phyloP scores from a whole-genome alignment of 1,140 invertebrate genomes.

The Teleogryllus occipitalis region DNA sequence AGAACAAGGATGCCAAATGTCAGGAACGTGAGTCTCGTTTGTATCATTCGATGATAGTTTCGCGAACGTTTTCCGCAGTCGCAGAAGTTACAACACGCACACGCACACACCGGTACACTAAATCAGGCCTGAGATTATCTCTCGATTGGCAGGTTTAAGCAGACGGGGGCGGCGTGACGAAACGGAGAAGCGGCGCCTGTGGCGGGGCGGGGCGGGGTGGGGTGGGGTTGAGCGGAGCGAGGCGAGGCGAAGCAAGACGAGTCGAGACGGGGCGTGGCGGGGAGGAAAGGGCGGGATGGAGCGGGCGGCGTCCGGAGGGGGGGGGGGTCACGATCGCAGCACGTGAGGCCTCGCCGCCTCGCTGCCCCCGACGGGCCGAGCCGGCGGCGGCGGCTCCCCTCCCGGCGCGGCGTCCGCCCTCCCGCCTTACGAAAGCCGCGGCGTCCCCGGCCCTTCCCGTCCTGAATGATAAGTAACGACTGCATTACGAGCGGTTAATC shows the following conservation, averaged over 20 bases:
- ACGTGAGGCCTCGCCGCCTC: too few relatives aligned
- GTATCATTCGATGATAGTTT: not conserved
- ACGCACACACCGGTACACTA: not conserved
- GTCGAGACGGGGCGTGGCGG: too few relatives aligned
- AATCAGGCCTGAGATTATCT: not conserved
- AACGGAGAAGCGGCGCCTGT: not conserved
- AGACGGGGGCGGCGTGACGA: not conserved
- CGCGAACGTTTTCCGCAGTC: not conserved
- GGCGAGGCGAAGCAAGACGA: not conserved
- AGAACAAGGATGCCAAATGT: not conserved
- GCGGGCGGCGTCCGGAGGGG: too few relatives aligned
- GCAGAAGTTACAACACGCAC: not conserved
- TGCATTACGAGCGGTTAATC: not conserved
- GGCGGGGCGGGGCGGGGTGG: too few relatives aligned
- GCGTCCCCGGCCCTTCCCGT: too few relatives aligned
- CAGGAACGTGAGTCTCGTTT: not conserved
- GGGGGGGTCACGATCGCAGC: too few relatives aligned
- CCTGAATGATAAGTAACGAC: not conserved
- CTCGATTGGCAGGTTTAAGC: not conserved
- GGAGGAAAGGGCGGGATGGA: too few relatives aligned
- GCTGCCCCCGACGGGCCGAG: too few relatives aligned
- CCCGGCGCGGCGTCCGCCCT: too few relatives aligned
- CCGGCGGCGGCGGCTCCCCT: too few relatives aligned
- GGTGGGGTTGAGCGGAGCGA: too few relatives aligned
- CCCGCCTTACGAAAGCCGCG: too few relatives aligned